A percentile compares a stretch with the other conserved stretches of the same genome.
Evolutionary conservation across 2,888 invertebrate genomes (phyloP).

Genomic region (Mythimna pallens): DNA sequence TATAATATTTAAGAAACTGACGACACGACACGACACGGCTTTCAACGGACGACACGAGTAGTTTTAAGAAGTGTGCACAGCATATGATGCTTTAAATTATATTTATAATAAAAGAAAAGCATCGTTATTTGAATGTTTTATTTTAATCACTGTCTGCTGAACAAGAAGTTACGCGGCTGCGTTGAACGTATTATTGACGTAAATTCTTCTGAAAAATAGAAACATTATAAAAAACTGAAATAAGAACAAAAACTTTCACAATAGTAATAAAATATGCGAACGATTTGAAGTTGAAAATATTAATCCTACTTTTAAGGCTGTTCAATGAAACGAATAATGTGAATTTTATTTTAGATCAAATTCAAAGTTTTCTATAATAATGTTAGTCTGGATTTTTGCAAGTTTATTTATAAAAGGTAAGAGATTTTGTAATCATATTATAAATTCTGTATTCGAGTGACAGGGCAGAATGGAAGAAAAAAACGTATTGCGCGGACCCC

Average conservation of each 20-base stretch:
- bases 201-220: neutral
- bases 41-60: slow-evolving; percentile 41
- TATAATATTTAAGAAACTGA: slow-evolving; percentile 42
- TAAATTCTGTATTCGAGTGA: neutral
- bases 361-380: slow-evolving; percentile 20
- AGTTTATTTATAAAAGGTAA: slow-evolving; percentile 44
- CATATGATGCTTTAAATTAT: slow-evolving; percentile 61
- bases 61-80: slow-evolving; percentile 60
- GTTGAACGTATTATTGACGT: neutral
- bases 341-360: slow-evolving; percentile 18
- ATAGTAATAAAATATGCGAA: slow-evolving; percentile 35
- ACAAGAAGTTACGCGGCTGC: too few species aligned
- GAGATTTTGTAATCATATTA: neutral
- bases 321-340: slow-evolving; percentile 14
- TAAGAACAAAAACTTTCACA: slow-evolving; percentile 11
- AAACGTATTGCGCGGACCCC: too few species aligned
- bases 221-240: neutral
- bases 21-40: slow-evolving; percentile 43
- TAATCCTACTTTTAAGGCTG: neutral
- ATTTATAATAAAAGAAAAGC: slow-evolving; percentile 48
- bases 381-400: slow-evolving; percentile 38
- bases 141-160: slow-evolving; percentile 24
- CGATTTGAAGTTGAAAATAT: slow-evolving; percentile 4
- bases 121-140: slow-evolving; percentile 54
- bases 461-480: too few species aligned